These are phyloP conservation scores for Phenacoccus solenopsis DNA, from an alignment of 1,140 invertebrate genomes.

Conservation along the genomic window DNA sequence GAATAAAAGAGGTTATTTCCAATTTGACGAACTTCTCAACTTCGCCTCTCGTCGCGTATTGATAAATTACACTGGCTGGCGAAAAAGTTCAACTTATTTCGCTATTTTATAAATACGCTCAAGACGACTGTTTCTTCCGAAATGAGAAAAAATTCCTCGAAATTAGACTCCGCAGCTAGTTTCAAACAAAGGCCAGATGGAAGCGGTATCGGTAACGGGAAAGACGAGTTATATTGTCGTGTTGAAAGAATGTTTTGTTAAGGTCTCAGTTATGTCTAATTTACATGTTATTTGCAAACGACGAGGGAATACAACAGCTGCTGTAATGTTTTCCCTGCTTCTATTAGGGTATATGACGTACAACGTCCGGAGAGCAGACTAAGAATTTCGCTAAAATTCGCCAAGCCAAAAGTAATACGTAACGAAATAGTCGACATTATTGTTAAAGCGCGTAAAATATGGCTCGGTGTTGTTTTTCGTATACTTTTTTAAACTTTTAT, in stretches of 20 bases:
- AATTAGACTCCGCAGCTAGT: neutral
- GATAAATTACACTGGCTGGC: too few species aligned
- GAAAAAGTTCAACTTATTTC: too few species aligned
- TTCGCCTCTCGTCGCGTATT: too few species aligned
- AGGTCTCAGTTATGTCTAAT: neutral
- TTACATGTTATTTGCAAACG: slow-evolving; percentile 2
- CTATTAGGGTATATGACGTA: neutral
- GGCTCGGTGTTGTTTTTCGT: neutral
- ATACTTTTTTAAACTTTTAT: neutral
- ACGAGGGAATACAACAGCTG: slow-evolving; percentile 1
- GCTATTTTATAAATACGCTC: too few species aligned
- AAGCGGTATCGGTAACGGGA: neutral
- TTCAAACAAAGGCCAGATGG: neutral
- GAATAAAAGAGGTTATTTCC: too few species aligned
- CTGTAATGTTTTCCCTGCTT: neutral
- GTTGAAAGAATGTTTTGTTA: slow-evolving; percentile 3
- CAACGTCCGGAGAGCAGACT: neutral
- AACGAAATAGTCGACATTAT: neutral
- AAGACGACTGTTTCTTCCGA: too few species aligned
- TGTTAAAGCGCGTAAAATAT: neutral
- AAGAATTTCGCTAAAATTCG: neutral
- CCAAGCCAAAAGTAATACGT: slow-evolving; percentile 1
- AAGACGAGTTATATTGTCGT: neutral
- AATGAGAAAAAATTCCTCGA: neutral
- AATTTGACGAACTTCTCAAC: too few species aligned